phyloP scores from a whole-genome alignment of 2,113 vertebrate genomes.

The Chrysochloris asiatica region DNA sequence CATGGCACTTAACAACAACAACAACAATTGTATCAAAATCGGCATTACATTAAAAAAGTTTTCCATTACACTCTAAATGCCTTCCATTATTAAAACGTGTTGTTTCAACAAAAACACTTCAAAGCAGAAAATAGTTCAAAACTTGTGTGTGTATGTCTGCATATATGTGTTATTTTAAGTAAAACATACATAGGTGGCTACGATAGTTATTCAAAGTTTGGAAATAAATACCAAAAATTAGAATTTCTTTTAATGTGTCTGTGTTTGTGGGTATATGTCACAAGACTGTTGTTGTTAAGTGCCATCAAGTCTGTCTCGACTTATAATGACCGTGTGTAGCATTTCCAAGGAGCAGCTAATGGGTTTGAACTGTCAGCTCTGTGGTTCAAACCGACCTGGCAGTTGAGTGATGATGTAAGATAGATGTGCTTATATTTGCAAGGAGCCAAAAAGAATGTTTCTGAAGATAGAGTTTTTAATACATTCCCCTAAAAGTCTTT shows the following conservation, averaged over 20 bases:
- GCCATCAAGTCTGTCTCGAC: too few relatives aligned
- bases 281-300: too few relatives aligned
- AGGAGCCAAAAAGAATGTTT: slow-evolving; percentile 12
- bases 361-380: too few relatives aligned
- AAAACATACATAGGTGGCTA: background rate
- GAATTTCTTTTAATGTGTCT: background rate
- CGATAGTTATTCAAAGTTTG: slow-evolving; percentile 26
- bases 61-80: background rate
- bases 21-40: background rate
- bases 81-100: background rate
- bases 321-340: too few relatives aligned
- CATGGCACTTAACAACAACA: too few relatives aligned
- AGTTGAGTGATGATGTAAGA: background rate
- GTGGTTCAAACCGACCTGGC: too few relatives aligned
- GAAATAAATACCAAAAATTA: background rate
- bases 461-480: slow-evolving; percentile 23
- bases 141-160: background rate
- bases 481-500: slow-evolving; percentile 20
- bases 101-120: background rate
- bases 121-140: background rate
- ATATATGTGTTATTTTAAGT: background rate
- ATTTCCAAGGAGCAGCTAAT: too few relatives aligned
- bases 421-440: background rate
- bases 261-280: background rate
- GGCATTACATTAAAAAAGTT: background rate